phyloP scores from a whole-genome alignment of 1,140 invertebrate species.

The Drosophila parabipectinata region DNA sequence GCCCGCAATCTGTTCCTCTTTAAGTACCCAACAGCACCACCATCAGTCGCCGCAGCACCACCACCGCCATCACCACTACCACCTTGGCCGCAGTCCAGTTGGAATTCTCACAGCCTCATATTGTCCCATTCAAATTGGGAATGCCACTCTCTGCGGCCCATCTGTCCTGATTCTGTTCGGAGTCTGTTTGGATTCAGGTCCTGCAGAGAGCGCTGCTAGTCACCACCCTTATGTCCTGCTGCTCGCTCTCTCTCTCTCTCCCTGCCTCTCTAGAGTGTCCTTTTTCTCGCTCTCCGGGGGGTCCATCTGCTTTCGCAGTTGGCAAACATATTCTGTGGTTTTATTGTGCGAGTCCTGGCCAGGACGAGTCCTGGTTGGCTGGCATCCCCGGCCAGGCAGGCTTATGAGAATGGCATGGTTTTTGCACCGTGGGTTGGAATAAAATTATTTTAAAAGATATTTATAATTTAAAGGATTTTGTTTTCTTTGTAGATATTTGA shows the following conservation, averaged over 20 bases:
- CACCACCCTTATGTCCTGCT: constrained; percentile 68
- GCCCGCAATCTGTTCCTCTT: constrained; percentile 82
- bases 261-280: constrained; percentile 15
- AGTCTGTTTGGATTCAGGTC: constrained; percentile 60
- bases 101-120: constrained; percentile 68
- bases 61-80: constrained; percentile 33
- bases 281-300: constrained; percentile 37
- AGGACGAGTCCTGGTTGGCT: constrained; percentile 76
- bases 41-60: constrained; percentile 23
- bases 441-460: neutral
- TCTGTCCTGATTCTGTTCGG: constrained; percentile 80
- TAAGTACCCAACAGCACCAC: constrained; percentile 71
- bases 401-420: constrained; percentile 26
- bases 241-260: constrained; percentile 31
- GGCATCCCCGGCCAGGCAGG: constrained; percentile 35
- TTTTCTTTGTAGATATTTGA: neutral
- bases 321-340: constrained; percentile 83
- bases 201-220: constrained; percentile 56
- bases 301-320: constrained; percentile 82
- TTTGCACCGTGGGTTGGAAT: neutral
- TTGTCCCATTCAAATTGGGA: constrained; percentile 79
- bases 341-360: constrained; percentile 61
- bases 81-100: constrained; percentile 57
- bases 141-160: constrained; percentile 67
- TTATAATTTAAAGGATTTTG: neutral